Evolutionary conservation across 2,888 invertebrate species (phyloP).

Genomic region (Dusona sp.): DNA sequence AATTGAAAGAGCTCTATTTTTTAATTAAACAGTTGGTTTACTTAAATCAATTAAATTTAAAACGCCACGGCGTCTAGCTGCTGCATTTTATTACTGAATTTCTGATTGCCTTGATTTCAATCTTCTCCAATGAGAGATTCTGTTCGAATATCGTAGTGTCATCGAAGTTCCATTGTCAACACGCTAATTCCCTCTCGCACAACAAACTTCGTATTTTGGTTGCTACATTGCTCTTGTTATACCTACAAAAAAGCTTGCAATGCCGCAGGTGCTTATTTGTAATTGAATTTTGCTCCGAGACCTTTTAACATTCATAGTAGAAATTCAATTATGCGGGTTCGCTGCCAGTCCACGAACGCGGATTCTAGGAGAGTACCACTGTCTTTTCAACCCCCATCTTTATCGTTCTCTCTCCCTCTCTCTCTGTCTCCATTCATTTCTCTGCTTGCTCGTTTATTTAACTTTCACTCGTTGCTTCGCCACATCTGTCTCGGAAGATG

Average conservation of each 20-base stretch:
- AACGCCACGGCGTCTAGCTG: background rate
- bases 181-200: conserved; percentile 10
- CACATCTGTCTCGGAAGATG: conserved; percentile 15
- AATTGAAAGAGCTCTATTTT: background rate
- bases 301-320: conserved; percentile 72
- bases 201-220: background rate
- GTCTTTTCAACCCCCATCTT: conserved; percentile 39
- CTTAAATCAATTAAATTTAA: background rate
- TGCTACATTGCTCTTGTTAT: background rate
- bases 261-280: conserved; percentile 69
- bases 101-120: conserved; percentile 2
- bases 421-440: conserved; percentile 10
- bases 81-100: conserved; percentile 3
- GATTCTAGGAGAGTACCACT: conserved; percentile 70
- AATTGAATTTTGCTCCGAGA: conserved; percentile 76
- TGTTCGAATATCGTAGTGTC: conserved; percentile 46
- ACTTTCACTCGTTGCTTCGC: conserved; percentile 10
- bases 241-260: conserved; percentile 30
- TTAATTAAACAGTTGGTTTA: background rate
- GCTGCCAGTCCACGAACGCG: conserved; percentile 76
- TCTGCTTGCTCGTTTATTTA: conserved; percentile 31
- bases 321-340: conserved; percentile 81
- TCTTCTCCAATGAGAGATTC: background rate
- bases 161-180: conserved; percentile 69
- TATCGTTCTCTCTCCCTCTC: conserved; percentile 12